A percentile compares a stretch with the other conserved stretches of the same genome.
Conservation (phyloP, 2,888 invertebrate species). For the Napeogenes inachia region DNA sequence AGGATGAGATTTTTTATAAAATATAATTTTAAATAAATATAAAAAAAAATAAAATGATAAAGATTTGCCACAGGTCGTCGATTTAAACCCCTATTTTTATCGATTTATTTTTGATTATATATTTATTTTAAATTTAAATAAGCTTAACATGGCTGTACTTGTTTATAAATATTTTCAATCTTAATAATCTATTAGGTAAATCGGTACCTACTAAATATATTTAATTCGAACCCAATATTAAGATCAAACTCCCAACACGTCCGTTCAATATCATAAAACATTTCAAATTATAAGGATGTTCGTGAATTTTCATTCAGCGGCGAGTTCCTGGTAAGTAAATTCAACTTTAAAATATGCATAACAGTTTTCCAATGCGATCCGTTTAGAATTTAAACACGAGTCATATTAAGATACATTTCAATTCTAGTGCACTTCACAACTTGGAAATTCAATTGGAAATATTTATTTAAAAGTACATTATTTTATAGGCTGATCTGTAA, state of each 20-base stretch:
- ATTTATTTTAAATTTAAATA: too few relatives aligned
- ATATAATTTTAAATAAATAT: too few relatives aligned
- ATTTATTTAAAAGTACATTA: neutral
- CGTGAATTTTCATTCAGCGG: conserved; percentile 57
- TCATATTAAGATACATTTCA: conserved; percentile 75
- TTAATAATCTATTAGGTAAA: too few relatives aligned
- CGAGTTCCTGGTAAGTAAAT: conserved; percentile 66
- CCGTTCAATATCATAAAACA: conserved; percentile 64
- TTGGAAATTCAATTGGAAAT: conserved; percentile 46
- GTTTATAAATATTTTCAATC: too few relatives aligned
- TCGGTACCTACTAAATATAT: too few relatives aligned
- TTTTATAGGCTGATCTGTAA: too few relatives aligned
- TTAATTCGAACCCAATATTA: neutral
- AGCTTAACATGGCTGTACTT: too few relatives aligned
- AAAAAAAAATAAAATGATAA: too few relatives aligned
- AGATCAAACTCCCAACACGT: conserved; percentile 38
- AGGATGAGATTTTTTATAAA: too few relatives aligned
- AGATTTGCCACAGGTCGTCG: too few relatives aligned
- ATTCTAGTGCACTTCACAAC: conserved; percentile 65
- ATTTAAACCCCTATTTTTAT: too few relatives aligned
- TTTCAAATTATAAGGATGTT: conserved; percentile 66
- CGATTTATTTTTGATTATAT: too few relatives aligned
- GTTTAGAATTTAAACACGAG: conserved; percentile 71
- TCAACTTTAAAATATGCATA: conserved; percentile 78
- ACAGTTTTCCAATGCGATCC: conserved; percentile 75